phyloP scores from a whole-genome alignment of 2,797 vertebrate species.

The Orientallactaga sibirica region DNA sequence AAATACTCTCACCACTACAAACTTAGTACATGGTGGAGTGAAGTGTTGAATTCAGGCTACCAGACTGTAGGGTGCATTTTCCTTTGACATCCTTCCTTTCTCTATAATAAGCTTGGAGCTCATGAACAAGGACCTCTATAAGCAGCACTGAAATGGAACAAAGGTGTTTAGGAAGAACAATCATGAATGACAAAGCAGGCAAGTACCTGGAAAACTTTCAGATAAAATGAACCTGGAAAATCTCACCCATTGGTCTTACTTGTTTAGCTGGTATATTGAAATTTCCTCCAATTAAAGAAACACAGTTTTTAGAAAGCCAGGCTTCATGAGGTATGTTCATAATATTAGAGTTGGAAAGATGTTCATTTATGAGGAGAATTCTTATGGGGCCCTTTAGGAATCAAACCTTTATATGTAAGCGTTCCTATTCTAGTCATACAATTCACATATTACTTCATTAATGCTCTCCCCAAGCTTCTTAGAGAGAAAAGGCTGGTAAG shows the following conservation, averaged over 20 bases:
- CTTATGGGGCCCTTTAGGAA: conserved; percentile 7
- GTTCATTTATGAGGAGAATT: conserved; percentile 21
- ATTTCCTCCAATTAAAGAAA: conserved; percentile 43
- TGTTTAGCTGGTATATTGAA: background rate
- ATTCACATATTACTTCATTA: background rate
- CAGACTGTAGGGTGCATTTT: background rate
- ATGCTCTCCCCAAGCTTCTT: background rate
- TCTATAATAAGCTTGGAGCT: background rate
- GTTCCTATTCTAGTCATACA: background rate
- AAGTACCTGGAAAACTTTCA: conserved; percentile 17
- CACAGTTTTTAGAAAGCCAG: background rate
- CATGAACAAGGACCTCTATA: background rate
- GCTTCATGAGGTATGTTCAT: conserved; percentile 17
- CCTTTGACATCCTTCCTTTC: background rate
- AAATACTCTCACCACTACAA: background rate
- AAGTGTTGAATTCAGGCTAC: background rate
- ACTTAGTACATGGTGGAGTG: background rate
- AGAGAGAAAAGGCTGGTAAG: background rate
- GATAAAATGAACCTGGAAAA: conserved; percentile 2
- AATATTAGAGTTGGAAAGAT: conserved; percentile 22
- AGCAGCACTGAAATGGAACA: background rate
- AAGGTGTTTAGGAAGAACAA: conserved; percentile 22
- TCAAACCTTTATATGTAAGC: conserved; percentile 15
- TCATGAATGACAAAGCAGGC: background rate
- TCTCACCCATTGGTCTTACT: background rate